These are phyloP conservation scores for Ruditapes philippinarum DNA, from an alignment of 1,140 invertebrate species.

Conservation along the genomic window DNA sequence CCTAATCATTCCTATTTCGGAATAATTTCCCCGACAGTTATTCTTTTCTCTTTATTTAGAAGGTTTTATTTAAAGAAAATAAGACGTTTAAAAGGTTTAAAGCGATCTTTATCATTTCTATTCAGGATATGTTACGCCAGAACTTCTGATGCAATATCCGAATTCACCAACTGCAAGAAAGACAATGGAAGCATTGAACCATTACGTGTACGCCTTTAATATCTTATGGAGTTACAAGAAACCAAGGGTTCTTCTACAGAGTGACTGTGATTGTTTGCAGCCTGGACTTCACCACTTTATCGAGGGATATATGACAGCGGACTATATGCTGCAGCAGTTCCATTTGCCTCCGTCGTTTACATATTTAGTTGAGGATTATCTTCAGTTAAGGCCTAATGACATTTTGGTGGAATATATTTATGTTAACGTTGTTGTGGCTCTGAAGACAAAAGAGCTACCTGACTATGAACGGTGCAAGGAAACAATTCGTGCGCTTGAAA, in stretches of 20 bases:
- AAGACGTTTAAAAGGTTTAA: too few relatives aligned
- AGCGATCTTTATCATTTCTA: too few relatives aligned
- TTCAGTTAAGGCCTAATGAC: not conserved
- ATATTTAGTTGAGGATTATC: not conserved
- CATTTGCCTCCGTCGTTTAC: not conserved
- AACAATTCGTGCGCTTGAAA: not conserved
- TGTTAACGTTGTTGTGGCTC: not conserved
- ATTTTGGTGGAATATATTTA: not conserved
- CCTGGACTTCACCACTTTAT: not conserved
- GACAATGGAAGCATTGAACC: not conserved
- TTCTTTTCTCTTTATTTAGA: too few relatives aligned
- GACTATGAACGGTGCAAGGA: slow-evolving; percentile 5
- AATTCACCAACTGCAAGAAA: not conserved
- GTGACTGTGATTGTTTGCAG: not conserved
- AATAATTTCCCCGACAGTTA: too few relatives aligned
- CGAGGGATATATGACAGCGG: not conserved
- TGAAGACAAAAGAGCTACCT: not conserved
- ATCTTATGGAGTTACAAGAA: not conserved
- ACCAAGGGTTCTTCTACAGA: not conserved
- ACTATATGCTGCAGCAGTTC: slow-evolving; percentile 5
- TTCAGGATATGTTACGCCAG: not conserved
- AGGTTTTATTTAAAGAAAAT: too few relatives aligned
- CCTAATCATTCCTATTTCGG: too few relatives aligned
- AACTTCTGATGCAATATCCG: not conserved
- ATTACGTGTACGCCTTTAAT: not conserved